These are phyloP conservation scores for Alca torda DNA, from an alignment of 2,797 vertebrate genomes.

Conservation along the genomic window DNA sequence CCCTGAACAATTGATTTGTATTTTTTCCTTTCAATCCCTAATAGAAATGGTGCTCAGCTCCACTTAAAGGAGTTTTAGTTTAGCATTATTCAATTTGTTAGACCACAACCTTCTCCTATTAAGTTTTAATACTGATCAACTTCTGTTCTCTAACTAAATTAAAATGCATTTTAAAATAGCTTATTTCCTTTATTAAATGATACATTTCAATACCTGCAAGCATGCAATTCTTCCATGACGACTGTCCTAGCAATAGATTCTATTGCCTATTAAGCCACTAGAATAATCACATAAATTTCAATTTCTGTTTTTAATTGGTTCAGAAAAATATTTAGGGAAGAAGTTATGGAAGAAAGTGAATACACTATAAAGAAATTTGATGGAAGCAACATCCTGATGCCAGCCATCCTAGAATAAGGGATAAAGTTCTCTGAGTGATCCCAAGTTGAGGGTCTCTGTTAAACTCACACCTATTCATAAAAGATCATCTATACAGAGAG, in stretches of 20 bases:
- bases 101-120: not conserved
- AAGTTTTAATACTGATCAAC: not conserved
- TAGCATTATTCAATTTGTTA: not conserved
- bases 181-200: not conserved
- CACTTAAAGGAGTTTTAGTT: not conserved
- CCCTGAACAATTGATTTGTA: not conserved
- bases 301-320: not conserved
- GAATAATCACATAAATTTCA: not conserved
- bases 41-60: not conserved
- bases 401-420: not conserved
- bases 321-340: not conserved
- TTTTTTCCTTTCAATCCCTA: not conserved
- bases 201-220: not conserved
- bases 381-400: not conserved
- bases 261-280: not conserved
- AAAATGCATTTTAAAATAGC: not conserved
- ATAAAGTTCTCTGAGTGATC: not conserved
- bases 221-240: not conserved
- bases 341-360: not conserved
- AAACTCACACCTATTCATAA: not conserved
- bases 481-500: not conserved
- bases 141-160: not conserved
- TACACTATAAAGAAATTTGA: not conserved
- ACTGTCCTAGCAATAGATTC: not conserved
- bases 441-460: not conserved